A percentile compares a stretch with the other conserved stretches of the same genome.
Conservation (phyloP, 1,140 invertebrate species). For the Microplitis mediator region DNA sequence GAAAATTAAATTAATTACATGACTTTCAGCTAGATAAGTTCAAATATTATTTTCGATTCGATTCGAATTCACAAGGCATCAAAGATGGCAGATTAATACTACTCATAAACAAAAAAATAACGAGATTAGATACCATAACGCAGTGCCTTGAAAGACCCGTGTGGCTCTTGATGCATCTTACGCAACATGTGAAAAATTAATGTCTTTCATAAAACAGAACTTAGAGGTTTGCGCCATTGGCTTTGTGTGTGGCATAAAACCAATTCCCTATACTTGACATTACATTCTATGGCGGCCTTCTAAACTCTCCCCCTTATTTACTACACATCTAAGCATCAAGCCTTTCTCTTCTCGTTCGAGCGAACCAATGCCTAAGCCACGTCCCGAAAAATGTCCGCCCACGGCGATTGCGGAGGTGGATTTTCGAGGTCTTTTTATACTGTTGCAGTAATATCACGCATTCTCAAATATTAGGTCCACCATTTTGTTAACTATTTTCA, state of each 20-base stretch:
- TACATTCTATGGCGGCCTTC: constrained; percentile 35
- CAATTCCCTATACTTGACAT: constrained; percentile 38
- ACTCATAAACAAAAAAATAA: constrained; percentile 29
- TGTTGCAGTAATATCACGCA: neutral
- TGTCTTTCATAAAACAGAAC: constrained; percentile 33
- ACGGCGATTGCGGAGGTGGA: constrained; percentile 32
- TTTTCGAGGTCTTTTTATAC: constrained; percentile 10
- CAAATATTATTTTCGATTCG: too few species aligned
- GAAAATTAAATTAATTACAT: too few species aligned
- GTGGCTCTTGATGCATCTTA: constrained; percentile 22
- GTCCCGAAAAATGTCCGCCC: constrained; percentile 36
- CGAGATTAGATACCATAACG: constrained; percentile 48
- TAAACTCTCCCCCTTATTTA: constrained; percentile 15
- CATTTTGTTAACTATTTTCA: neutral
- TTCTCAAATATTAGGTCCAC: neutral
- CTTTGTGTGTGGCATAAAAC: constrained; percentile 19
- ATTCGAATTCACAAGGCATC: too few species aligned
- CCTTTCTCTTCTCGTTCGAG: constrained; percentile 34
- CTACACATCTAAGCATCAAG: neutral
- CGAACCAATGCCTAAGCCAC: constrained; percentile 36
- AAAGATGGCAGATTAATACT: constrained; percentile 5
- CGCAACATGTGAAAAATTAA: constrained; percentile 34
- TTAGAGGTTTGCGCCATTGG: constrained; percentile 31
- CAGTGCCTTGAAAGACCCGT: constrained; percentile 29
- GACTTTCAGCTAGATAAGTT: too few species aligned